Base-by-base conservation (phyloP, 2,797 vertebrate genomes). In the Furcifer pardalis region DNA sequence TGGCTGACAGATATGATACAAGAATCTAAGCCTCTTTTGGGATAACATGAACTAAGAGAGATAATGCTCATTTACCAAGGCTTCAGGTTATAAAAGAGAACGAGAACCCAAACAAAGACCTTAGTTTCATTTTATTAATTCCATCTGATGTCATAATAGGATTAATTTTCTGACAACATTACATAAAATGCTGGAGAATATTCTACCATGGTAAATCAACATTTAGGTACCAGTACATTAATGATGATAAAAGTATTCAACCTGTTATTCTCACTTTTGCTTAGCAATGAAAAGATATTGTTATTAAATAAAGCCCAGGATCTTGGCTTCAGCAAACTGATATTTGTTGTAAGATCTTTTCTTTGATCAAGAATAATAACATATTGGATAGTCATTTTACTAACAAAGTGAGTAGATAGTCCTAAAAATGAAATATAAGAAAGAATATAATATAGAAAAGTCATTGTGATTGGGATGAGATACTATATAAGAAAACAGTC, bases 1-100 rank as follows among this genome's bases (percentile, higher is more conserved):
- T 13, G 72, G 27, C 56, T 84, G 76, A 89, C 83, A 77, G 82
- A 88, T 56, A 85, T 75, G 88, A 49, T 84, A 87, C 46, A 90
- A 83, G 65, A 84, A 74, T 65, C 52, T 8, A 23, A 81, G 27
- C 7, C 23, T n/a, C 5, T 46, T 81, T 46, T 81, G 79, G 10
- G 52, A 21, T 56, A 56, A 56, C 10, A 56, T 17, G 12, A 60
- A 69, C 10, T 17, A 25, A 69, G 62, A 60, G 2, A 75, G 49
- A 60, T 1, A 68, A 19, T 77, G 84, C 84, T 59, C 80, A 68
- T 13, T 30, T 0, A 4, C 77, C 0, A 27, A 1, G 21, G 79
- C 46, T 81, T 35, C 0, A 4, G 1, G n/a, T 76, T 86, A 60
- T 5, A 3, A 25, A 85, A 63, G 32, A 27, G 23, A 85, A 82